Percentiles rank a stretch among this genome's conserved stretches.
Conservation (phyloP, 2,888 invertebrate species). For the Boloria euphrosyne region DNA sequence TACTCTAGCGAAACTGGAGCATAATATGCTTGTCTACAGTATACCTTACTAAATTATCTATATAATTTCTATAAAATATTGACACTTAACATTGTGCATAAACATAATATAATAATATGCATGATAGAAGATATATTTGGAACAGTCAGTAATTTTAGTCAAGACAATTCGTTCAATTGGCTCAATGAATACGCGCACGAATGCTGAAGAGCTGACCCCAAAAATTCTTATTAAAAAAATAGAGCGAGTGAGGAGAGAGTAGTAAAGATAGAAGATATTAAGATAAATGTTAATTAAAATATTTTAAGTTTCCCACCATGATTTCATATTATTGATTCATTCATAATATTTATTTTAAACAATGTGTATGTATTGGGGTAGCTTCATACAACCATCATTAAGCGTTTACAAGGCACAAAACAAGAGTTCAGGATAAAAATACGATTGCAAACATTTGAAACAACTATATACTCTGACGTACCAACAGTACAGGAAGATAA, state of each 20-base stretch:
- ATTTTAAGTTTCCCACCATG: too few species aligned
- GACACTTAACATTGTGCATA: constrained; percentile 80
- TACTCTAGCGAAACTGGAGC: constrained; percentile 42
- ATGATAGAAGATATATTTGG: constrained; percentile 69
- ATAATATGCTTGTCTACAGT: constrained; percentile 42
- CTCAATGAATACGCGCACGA: constrained; percentile 55
- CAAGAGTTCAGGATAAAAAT: constrained; percentile 56
- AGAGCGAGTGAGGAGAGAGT: too few species aligned
- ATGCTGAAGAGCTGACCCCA: background rate
- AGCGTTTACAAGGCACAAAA: constrained; percentile 74
- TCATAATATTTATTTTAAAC: too few species aligned
- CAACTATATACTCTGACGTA: constrained; percentile 46
- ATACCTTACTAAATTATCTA: constrained; percentile 41
- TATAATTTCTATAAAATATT: constrained; percentile 73
- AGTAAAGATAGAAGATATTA: too few species aligned
- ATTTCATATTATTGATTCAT: too few species aligned
- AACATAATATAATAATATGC: constrained; percentile 52
- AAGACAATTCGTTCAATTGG: constrained; percentile 71
- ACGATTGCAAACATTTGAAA: constrained; percentile 44
- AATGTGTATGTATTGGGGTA: background rate
- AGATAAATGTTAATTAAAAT: too few species aligned
- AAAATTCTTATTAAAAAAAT: background rate
- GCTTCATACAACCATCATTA: constrained; percentile 52
- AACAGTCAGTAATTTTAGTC: constrained; percentile 73
- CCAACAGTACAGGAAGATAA: constrained; percentile 46